phyloP scores from a whole-genome alignment of 1,140 invertebrate genomes.

The Spodoptera frugiperda region DNA sequence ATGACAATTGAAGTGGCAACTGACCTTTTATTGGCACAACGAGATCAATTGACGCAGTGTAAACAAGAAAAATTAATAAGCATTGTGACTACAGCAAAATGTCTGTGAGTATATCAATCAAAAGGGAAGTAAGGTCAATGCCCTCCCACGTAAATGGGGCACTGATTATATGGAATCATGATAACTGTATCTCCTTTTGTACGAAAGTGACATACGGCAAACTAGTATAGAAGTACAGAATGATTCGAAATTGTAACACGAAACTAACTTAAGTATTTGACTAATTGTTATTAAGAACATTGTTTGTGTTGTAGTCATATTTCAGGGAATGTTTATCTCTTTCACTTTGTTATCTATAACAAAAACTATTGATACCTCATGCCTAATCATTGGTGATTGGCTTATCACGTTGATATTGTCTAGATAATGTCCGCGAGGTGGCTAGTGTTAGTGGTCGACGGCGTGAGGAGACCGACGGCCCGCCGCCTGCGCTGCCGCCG shows the following conservation, averaged over 20 bases:
- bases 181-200: conserved; percentile 25
- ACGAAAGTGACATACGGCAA: background rate
- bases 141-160: conserved; percentile 53
- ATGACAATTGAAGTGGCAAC: conserved; percentile 36
- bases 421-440: conserved; percentile 75
- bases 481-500: conserved; percentile 82
- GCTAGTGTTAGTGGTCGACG: conserved; percentile 66
- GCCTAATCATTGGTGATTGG: conserved; percentile 47
- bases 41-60: conserved; percentile 54
- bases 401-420: conserved; percentile 60
- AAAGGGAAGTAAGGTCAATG: conserved; percentile 69
- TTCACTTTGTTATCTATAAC: conserved; percentile 22
- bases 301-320: background rate
- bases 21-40: conserved; percentile 49
- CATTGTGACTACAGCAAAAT: conserved; percentile 56
- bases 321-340: conserved; percentile 6
- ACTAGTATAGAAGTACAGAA: background rate
- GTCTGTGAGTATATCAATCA: conserved; percentile 65
- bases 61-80: conserved; percentile 56
- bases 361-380: conserved; percentile 9
- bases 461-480: conserved; percentile 71
- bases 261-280: background rate
- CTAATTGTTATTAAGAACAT: background rate
- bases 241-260: background rate
- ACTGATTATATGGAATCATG: conserved; percentile 50